Percentiles rank a stretch among this genome's conserved stretches.
Conservation (phyloP, 2,113 vertebrate species). For the Nyctibius bracteatus region DNA sequence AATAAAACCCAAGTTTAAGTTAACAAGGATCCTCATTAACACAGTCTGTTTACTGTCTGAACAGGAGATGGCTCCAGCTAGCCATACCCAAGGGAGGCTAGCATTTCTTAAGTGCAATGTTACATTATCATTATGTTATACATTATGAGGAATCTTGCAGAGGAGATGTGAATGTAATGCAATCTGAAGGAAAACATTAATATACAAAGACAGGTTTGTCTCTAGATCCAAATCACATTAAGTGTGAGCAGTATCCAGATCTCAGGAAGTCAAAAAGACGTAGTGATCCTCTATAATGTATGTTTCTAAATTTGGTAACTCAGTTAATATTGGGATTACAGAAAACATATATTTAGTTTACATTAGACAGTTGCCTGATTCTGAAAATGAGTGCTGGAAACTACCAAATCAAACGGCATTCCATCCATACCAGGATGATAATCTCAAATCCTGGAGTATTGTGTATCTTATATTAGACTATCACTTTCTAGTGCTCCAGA, state of each 20-base stretch:
- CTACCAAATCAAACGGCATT: not conserved
- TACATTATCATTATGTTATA: not conserved
- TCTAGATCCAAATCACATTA: not conserved
- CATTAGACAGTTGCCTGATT: not conserved
- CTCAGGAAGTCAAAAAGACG: not conserved
- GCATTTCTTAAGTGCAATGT: not conserved
- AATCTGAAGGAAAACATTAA: not conserved
- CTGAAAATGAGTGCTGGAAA: not conserved
- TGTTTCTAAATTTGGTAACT: not conserved
- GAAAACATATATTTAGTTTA: not conserved
- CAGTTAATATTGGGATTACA: not conserved
- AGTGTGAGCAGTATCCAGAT: not conserved
- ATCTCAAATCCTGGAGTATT: not conserved
- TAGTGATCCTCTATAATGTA: not conserved
- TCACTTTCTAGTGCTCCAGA: not conserved
- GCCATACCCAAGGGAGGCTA: constrained; percentile 38
- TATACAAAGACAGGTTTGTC: not conserved
- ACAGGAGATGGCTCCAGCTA: constrained; percentile 62
- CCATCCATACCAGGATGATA: not conserved
- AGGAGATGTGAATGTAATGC: not conserved
- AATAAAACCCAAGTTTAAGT: not conserved
- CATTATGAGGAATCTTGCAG: not conserved
- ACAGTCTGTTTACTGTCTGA: constrained; percentile 37
- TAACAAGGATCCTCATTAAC: not conserved
- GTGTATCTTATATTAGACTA: not conserved